Evolutionary conservation across 2,113 vertebrate species (phyloP), one percentile per base, ranked within the genome.

Genomic region (Mormyrus lacerda): DNA sequence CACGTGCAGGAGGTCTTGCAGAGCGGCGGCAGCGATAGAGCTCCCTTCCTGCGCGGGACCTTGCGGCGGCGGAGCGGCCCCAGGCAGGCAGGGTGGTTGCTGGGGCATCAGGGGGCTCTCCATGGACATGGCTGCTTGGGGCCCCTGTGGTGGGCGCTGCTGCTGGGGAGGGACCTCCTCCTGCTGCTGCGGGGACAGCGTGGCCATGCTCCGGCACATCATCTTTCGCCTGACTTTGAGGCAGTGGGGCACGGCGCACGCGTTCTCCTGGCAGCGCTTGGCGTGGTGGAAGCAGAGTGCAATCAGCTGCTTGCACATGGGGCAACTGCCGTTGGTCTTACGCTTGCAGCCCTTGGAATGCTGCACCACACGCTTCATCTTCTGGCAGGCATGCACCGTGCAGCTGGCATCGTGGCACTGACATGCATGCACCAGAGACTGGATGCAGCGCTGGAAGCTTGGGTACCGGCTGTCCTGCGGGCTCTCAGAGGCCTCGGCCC

Each of bases 221-320:
- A 99, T 95, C 95, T 99, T 98, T 1, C 99, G 98, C 96, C 99
- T 99, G 95, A 99, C 99, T 92, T 99, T 99, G 94, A 98, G 97
- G 95, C 98, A 99, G 97, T 99, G 99, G 92, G 98, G 98, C 95
- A 99, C 98, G 0, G 98, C 98, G 95, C 98, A 99, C 95, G 99
- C 99, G 96, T 98, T 98, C 95, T 99, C 98, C 94, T 99, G 98
- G 96, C 98, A 99, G 97, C 99, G 98, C 94, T 99, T 99, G 92
- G 98, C 98, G 39, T 69, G 61, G 61, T 69, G 31, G 61, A 10
- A 69, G n/a, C 61, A 69, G 9, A 69, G 61, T 1, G 61, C 61
- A 0, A 31, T 31, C 10, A 99, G 97, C 95, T 99, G 98, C 93
- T 99, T 99, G 96, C 98, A 99, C 15, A 99, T 98, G 0, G 98